A percentile compares a stretch with the other conserved stretches of the same genome.
Conservation (phyloP, 2,888 invertebrate genomes). For the Watsonalla cultraria region DNA sequence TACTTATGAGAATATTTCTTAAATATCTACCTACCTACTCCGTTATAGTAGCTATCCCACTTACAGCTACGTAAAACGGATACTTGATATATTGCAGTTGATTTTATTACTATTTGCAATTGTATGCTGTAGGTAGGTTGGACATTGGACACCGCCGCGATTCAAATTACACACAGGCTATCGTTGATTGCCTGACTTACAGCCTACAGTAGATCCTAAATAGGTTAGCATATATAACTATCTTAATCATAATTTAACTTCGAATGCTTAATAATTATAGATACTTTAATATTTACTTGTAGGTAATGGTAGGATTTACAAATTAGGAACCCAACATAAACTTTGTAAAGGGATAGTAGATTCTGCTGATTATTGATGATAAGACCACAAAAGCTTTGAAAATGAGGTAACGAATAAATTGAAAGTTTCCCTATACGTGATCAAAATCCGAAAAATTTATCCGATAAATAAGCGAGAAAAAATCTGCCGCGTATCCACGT, state of each 20-base stretch:
- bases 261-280: background rate
- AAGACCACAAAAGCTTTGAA: constrained; percentile 17
- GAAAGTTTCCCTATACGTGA: constrained; percentile 39
- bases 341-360: too few relatives aligned
- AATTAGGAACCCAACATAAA: too few relatives aligned
- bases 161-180: constrained; percentile 64
- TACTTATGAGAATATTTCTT: background rate
- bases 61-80: constrained; percentile 5
- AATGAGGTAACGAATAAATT: constrained; percentile 33
- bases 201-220: constrained; percentile 41
- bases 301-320: too few relatives aligned
- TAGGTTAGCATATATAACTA: constrained; percentile 2
- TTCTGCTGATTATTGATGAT: constrained; percentile 9
- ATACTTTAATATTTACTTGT: too few relatives aligned
- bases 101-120: constrained; percentile 29
- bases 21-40: background rate
- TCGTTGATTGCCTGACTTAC: constrained; percentile 42
- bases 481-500: constrained; percentile 24
- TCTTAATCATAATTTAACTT: background rate
- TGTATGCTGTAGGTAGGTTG: constrained; percentile 49
- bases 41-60: background rate
- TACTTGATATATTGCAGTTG: constrained; percentile 33
- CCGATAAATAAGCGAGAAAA: constrained; percentile 31
- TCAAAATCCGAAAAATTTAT: constrained; percentile 31
- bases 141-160: constrained; percentile 49